These are phyloP conservation scores for Morinoia aosen DNA, from an alignment of 2,888 invertebrate species.

Conservation along the genomic window DNA sequence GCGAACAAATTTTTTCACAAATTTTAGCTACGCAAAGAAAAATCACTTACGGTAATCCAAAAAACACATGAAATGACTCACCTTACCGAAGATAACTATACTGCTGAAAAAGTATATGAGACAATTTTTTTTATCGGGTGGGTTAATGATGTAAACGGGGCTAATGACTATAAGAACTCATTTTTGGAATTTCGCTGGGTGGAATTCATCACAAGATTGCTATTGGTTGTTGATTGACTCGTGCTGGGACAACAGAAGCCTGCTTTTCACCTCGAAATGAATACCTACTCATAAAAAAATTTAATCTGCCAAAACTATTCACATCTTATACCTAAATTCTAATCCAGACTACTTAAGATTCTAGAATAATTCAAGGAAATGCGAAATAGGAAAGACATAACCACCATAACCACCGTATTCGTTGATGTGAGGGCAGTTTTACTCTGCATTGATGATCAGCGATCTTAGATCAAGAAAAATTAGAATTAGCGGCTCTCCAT, in stretches of 20 bases:
- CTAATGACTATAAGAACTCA: background rate
- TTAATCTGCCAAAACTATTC: background rate
- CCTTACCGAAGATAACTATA: background rate
- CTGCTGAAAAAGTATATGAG: background rate
- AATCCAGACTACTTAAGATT: background rate
- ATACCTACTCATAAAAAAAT: background rate
- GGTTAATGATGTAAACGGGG: background rate
- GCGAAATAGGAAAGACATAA: background rate
- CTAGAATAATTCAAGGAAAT: background rate
- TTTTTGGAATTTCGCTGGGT: background rate
- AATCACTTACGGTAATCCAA: background rate
- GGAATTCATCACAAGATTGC: background rate
- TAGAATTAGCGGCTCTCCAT: conserved; percentile 28
- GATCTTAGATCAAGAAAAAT: background rate
- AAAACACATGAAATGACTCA: background rate
- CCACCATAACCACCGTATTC: background rate
- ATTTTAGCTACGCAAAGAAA: background rate
- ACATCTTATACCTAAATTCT: background rate
- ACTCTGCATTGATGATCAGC: conserved; percentile 8
- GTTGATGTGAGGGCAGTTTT: background rate
- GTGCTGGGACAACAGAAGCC: background rate
- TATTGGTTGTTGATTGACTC: background rate
- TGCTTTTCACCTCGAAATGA: background rate
- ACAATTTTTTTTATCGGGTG: background rate
- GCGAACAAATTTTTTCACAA: background rate